phyloP scores from a whole-genome alignment of 2,888 invertebrate species.

The Petrophora chlorosata region DNA sequence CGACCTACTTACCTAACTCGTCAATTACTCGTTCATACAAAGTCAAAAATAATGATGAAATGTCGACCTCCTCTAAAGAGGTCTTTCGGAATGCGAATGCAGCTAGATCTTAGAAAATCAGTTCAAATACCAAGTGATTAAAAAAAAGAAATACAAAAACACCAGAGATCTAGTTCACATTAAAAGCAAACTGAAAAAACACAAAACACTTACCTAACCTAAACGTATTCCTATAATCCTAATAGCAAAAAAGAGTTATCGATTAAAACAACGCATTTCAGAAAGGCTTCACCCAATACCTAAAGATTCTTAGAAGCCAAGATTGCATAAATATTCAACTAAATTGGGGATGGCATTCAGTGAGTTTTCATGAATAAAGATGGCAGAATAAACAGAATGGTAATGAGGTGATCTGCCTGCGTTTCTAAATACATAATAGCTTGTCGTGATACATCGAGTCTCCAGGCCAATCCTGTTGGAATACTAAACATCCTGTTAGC shows the following conservation, averaged over 20 bases:
- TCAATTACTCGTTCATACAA: too few relatives aligned
- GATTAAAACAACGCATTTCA: background rate
- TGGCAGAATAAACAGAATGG: conserved; percentile 35
- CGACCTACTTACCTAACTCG: too few relatives aligned
- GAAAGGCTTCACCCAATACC: conserved; percentile 7
- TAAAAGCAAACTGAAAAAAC: too few relatives aligned
- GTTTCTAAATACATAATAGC: conserved; percentile 20
- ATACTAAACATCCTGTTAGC: conserved; percentile 13
- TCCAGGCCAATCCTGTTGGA: conserved; percentile 2
- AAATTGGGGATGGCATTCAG: conserved; percentile 29
- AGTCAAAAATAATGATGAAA: too few relatives aligned
- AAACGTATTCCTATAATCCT: background rate
- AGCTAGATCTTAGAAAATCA: too few relatives aligned
- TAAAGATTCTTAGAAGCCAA: conserved; percentile 17
- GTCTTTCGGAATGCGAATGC: too few relatives aligned
- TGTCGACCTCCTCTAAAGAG: too few relatives aligned
- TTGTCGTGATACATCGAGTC: conserved; percentile 21
- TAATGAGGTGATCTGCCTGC: conserved; percentile 37
- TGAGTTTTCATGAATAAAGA: conserved; percentile 44
- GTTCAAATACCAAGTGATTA: too few relatives aligned
- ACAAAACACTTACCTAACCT: too few relatives aligned
- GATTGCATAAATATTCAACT: conserved; percentile 35
- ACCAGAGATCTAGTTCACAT: too few relatives aligned
- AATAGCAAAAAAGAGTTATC: background rate
- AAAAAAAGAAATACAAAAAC: too few relatives aligned